phyloP scores from a whole-genome alignment of 2,888 invertebrate species.

The Busseola fusca region DNA sequence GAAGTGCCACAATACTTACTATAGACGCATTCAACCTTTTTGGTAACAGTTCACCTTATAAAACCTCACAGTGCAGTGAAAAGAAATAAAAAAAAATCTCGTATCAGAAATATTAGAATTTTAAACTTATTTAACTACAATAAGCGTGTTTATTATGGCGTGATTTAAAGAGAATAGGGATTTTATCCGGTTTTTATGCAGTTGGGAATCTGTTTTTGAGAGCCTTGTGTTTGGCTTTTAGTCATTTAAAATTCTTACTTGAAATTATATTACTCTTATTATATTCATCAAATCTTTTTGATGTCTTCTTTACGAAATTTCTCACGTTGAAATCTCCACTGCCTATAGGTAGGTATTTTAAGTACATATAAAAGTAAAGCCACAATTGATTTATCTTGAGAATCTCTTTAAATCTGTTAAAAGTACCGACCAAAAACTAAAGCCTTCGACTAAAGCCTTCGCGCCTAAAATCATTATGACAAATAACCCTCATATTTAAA shows the following conservation, averaged over 20 bases:
- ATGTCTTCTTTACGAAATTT: constrained; percentile 34
- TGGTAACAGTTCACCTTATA: constrained; percentile 71
- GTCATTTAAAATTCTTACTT: constrained; percentile 19
- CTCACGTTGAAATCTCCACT: constrained; percentile 20
- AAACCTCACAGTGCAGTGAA: constrained; percentile 58
- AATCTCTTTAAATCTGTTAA: constrained; percentile 20
- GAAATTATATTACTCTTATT: constrained; percentile 11
- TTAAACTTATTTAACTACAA: constrained; percentile 56
- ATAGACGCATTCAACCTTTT: constrained; percentile 76
- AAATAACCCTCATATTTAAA: constrained; percentile 35
- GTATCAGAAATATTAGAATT: constrained; percentile 58
- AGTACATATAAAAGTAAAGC: background rate
- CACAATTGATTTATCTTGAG: constrained; percentile 1
- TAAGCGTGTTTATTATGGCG: constrained; percentile 53
- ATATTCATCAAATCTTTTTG: constrained; percentile 10
- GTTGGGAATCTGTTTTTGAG: constrained; percentile 40
- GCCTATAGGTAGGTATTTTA: background rate
- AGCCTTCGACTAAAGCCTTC: constrained; percentile 9
- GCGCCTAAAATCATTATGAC: constrained; percentile 29
- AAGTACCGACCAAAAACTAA: constrained; percentile 20
- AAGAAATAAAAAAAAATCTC: constrained; percentile 64
- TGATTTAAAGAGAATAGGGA: constrained; percentile 44
- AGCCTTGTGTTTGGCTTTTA: constrained; percentile 24
- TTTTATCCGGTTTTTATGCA: constrained; percentile 45
- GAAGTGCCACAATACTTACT: constrained; percentile 77